Evolutionary conservation across 1,140 invertebrate species (phyloP).

Genomic region (Lanistes nyassanus): DNA sequence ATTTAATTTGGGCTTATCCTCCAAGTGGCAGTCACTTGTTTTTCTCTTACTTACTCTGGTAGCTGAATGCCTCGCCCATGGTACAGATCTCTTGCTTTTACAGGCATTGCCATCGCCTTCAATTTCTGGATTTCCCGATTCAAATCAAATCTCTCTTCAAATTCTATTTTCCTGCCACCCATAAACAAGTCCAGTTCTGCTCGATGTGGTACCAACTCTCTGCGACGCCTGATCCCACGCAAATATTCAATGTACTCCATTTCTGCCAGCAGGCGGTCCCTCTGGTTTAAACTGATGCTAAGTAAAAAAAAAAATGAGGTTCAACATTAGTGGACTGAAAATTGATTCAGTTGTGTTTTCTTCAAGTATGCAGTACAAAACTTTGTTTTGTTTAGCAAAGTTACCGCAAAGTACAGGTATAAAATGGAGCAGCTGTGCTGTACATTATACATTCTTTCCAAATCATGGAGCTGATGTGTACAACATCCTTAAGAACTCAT

Average conservation of each 20-base stretch:
- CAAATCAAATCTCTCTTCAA: slow-evolving; percentile 57
- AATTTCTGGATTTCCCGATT: slow-evolving; percentile 50
- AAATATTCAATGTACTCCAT: slow-evolving; percentile 57
- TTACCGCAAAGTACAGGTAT: too few relatives aligned
- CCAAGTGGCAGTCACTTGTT: too few relatives aligned
- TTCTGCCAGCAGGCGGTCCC: slow-evolving; percentile 56
- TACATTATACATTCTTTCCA: too few relatives aligned
- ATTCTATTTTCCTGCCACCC: slow-evolving; percentile 59
- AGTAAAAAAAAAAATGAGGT: neutral
- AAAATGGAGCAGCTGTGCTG: too few relatives aligned
- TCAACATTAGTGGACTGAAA: neutral
- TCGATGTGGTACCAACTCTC: slow-evolving; percentile 57
- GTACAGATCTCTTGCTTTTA: slow-evolving; percentile 50
- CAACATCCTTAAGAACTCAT: too few relatives aligned
- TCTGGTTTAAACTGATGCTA: slow-evolving; percentile 45
- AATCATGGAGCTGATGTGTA: too few relatives aligned
- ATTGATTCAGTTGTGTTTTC: too few relatives aligned
- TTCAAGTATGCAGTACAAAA: too few relatives aligned
- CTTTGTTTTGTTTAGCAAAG: too few relatives aligned
- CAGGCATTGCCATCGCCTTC: slow-evolving; percentile 51
- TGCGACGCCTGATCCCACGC: slow-evolving; percentile 46
- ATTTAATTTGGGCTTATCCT: too few relatives aligned
- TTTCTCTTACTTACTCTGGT: slow-evolving; percentile 38
- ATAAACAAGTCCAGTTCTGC: slow-evolving; percentile 58
- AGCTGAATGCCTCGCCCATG: slow-evolving; percentile 52